A percentile compares a stretch with the other conserved stretches of the same genome.
These are phyloP conservation scores for Nothobranchius furzeri DNA, from an alignment of 2,113 vertebrate genomes.

Conservation along the genomic window DNA sequence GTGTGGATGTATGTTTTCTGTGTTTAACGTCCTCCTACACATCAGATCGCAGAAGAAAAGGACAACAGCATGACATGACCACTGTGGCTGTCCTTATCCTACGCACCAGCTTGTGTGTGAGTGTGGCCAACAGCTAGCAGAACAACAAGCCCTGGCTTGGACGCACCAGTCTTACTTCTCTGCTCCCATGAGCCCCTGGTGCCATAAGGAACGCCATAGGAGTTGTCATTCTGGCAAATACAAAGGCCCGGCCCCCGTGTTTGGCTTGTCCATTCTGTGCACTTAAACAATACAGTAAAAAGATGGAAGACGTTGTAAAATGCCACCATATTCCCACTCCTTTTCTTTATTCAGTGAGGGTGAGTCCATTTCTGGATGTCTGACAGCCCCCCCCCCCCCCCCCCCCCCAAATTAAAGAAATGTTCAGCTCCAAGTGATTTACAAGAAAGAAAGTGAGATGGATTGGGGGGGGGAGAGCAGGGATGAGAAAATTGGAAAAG, in stretches of 20 bases:
- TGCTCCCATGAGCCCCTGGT: conserved; percentile 42
- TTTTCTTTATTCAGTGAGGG: conserved; percentile 21
- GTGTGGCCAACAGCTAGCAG: conserved; percentile 54
- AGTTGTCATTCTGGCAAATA: conserved; percentile 47
- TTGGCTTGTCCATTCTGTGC: conserved; percentile 39
- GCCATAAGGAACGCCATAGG: conserved; percentile 37
- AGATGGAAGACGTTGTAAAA: conserved; percentile 29
- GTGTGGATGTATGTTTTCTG: conserved; percentile 13
- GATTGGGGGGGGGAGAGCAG: conserved; percentile 6
- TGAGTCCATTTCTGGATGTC: conserved; percentile 33
- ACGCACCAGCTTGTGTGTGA: conserved; percentile 72
- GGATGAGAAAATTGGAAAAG: conserved; percentile 45
- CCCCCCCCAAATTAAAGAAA: conserved; percentile 15
- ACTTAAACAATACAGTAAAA: conserved; percentile 24
- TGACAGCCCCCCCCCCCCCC: conserved; percentile 2
- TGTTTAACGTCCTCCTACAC: conserved; percentile 64
- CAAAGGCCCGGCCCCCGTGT: conserved; percentile 36
- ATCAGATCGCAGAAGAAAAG: conserved; percentile 71
- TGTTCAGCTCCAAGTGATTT: conserved; percentile 20
- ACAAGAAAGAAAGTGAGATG: conserved; percentile 28
- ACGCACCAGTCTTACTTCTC: conserved; percentile 47
- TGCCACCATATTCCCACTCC: conserved; percentile 4
- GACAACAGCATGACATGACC: conserved; percentile 70
- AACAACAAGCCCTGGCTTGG: conserved; percentile 46
- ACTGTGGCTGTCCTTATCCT: conserved; percentile 65